Base-by-base conservation (phyloP, 2,113 vertebrate genomes). In the Morone saxatilis region DNA sequence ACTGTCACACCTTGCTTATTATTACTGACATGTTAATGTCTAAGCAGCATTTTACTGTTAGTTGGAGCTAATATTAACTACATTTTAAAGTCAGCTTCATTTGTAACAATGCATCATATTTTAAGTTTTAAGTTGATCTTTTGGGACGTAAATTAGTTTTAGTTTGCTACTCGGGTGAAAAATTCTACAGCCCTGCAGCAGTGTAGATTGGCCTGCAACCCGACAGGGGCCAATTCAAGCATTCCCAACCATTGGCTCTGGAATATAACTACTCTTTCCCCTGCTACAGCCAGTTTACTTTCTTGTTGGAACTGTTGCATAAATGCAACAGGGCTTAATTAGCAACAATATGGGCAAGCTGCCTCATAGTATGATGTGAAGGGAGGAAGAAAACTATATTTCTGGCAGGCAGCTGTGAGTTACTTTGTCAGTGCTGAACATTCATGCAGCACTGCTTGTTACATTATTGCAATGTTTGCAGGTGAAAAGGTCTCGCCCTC, bases 291-390 rank as follows among this genome's bases (percentile, higher is more conserved):
- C 50, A 22, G 31, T 70, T 78, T 60, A 78, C 25, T 7, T 48
- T 57, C 47, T 31, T 50, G 66, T 62, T 40, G 19, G 56, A 74
- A 54, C 45, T 60, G 16, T 10, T 77, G 40, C 76, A 78, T 62
- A 48, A 83, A 78, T 76, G 72, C 69, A 81, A 80, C 56, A 79
- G 66, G 62, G 47, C 66, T 78, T 85, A 77, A 89, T 90, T 65
- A 86, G 57, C 41, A 81, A 56, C 80, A 71, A 73, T 45, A 76
- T 40, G 43, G 79, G 63, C 86, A 69, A 80, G 68, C 72, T 56
- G 73, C 68, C 62, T 71, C 45, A 67, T 61, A 40, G 73, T 60
- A 40, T 62, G 41, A 69, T 43, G 45, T 53, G 45, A 62, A 19
- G 76, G 47, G 57, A 72, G 68, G 59, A 38, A 38, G 60, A 81